These are phyloP conservation scores for Garra rufa DNA, from an alignment of 2,113 vertebrate genomes.

Conservation along the genomic window DNA sequence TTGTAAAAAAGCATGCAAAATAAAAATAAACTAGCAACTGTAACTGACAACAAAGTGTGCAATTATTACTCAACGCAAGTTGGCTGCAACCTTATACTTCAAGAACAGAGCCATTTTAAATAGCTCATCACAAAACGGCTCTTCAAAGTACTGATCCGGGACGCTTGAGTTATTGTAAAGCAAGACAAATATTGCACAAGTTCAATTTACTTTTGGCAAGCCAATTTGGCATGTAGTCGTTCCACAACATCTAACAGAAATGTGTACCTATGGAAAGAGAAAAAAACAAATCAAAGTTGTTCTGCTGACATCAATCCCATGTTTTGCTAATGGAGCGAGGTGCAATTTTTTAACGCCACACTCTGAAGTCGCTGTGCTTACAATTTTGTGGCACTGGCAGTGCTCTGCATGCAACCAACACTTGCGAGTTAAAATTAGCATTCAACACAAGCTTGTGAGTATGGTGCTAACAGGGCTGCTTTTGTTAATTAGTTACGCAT, in stretches of 20 bases:
- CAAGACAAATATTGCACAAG: not conserved
- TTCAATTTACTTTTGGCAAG: not conserved
- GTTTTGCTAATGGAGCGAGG: not conserved
- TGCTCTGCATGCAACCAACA: slow-evolving; percentile 58
- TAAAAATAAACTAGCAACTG: slow-evolving; percentile 12
- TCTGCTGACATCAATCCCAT: not conserved
- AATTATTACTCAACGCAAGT: not conserved
- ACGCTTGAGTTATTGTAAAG: not conserved
- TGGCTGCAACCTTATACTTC: not conserved
- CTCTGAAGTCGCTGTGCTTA: slow-evolving; percentile 9
- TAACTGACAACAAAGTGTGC: not conserved
- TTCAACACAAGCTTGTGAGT: slow-evolving; percentile 69
- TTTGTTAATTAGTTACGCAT: slow-evolving; percentile 80
- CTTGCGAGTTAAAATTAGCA: slow-evolving; percentile 68
- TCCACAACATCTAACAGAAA: not conserved
- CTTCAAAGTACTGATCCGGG: not conserved
- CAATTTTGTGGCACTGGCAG: slow-evolving; percentile 59
- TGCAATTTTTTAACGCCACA: slow-evolving; percentile 1
- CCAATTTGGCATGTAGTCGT: not conserved
- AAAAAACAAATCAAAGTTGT: no score
- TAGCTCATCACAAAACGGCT: not conserved
- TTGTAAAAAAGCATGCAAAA: slow-evolving; percentile 20
- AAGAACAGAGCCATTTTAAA: not conserved
- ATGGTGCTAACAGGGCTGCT: slow-evolving; percentile 70
- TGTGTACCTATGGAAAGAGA: not conserved